Evolutionary conservation across 1,140 invertebrate genomes (phyloP).

Genomic region (Chrysopa pallens): DNA sequence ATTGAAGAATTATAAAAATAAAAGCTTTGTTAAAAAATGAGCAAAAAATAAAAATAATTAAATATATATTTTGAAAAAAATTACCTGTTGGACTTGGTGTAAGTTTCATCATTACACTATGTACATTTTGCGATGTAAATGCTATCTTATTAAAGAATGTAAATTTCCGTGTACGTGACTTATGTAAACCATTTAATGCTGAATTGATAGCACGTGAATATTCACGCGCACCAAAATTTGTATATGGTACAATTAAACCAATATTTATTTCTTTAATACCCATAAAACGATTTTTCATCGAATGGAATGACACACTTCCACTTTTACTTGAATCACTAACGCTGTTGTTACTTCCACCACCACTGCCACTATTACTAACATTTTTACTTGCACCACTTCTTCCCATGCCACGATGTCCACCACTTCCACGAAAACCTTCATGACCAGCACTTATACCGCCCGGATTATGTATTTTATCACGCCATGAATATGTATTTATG

Average conservation of each 20-base stretch:
- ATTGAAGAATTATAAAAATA: too few relatives aligned
- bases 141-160: constrained; percentile 41
- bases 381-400: neutral
- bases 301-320: constrained; percentile 3
- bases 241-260: constrained; percentile 44
- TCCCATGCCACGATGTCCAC: neutral
- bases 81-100: constrained; percentile 61
- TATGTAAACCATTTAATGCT: constrained; percentile 37
- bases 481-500: neutral
- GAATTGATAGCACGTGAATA: constrained; percentile 47
- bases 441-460: neutral
- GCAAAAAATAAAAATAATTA: too few relatives aligned
- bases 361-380: neutral
- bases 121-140: constrained; percentile 39
- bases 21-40: too few relatives aligned
- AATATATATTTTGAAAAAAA: constrained; percentile 1
- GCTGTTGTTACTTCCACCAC: constrained; percentile 3
- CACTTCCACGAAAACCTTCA: neutral
- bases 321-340: constrained; percentile 1
- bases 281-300: neutral
- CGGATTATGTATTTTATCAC: neutral
- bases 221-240: constrained; percentile 41
- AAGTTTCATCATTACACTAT: constrained; percentile 44
- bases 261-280: constrained; percentile 24
- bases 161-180: constrained; percentile 30